Evolutionary conservation across 2,797 vertebrate species (phyloP).

Genomic region (Poeciliopsis paucimaculata): DNA sequence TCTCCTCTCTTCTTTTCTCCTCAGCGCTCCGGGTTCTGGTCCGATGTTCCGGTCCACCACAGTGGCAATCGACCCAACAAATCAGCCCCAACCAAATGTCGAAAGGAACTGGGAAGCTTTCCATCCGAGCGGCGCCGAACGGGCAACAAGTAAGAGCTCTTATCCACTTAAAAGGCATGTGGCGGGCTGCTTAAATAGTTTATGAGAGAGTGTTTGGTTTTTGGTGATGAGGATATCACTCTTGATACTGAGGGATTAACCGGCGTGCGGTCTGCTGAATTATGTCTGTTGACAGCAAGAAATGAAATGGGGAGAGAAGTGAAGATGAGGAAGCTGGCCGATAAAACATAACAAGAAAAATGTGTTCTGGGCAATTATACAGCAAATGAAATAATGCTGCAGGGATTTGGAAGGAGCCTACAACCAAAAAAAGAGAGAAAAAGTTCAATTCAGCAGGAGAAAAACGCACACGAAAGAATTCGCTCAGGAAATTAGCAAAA

Average conservation of each 20-base stretch:
- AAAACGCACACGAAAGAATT: conserved; percentile 6
- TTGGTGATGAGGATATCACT: conserved; percentile 47
- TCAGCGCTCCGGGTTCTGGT: conserved; percentile 93
- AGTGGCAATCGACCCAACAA: conserved; percentile 84
- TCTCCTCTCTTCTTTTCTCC: conserved; percentile 5
- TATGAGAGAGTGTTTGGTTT: conserved; percentile 64
- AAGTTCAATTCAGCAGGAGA: conserved; percentile 13
- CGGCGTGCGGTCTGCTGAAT: conserved; percentile 16
- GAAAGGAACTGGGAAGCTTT: conserved; percentile 51
- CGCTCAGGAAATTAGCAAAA: neutral
- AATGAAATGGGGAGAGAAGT: conserved; percentile 11
- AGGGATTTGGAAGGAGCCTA: conserved; percentile 12
- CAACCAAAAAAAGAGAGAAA: conserved; percentile 2
- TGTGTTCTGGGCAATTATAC: conserved; percentile 15
- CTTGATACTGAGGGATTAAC: conserved; percentile 49
- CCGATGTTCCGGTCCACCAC: conserved; percentile 99
- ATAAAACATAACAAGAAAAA: conserved; percentile 3
- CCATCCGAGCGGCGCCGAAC: conserved; percentile 15
- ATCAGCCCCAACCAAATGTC: conserved; percentile 57
- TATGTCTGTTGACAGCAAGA: conserved; percentile 22
- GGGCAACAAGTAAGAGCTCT: conserved; percentile 61
- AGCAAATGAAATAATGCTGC: conserved; percentile 1
- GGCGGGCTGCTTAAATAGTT: conserved; percentile 50
- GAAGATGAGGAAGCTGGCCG: neutral
- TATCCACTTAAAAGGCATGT: conserved; percentile 27